Conservation (phyloP, 1,140 invertebrate species). For the Eurosta solidaginis region DNA sequence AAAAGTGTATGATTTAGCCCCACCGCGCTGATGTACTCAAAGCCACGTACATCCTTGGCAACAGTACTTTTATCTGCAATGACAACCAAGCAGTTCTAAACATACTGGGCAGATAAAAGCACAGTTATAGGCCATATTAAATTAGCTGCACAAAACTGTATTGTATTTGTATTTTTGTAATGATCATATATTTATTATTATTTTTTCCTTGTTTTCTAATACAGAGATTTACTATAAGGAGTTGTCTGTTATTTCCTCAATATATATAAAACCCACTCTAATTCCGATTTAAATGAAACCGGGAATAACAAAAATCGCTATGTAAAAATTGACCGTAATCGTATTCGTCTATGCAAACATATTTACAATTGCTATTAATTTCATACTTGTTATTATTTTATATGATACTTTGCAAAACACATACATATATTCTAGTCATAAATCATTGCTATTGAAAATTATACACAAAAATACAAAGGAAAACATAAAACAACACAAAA, state of each 20-base stretch:
- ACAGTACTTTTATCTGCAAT: no score
- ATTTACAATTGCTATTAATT: conserved; percentile 24
- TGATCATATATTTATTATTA: background rate
- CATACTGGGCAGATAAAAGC: no score
- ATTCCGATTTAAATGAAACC: background rate
- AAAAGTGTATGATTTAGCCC: no score
- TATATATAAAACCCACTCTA: background rate
- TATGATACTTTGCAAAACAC: conserved; percentile 15
- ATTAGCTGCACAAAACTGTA: background rate
- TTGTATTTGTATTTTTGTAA: background rate
- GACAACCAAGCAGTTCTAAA: no score
- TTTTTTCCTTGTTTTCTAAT: background rate
- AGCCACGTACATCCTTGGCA: no score
- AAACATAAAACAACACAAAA: no score
- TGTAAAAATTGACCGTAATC: conserved; percentile 5
- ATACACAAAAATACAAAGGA: no score
- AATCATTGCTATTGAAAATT: conserved; percentile 23
- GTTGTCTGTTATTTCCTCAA: no score
- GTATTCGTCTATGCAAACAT: background rate
- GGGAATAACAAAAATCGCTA: background rate
- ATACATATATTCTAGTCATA: background rate
- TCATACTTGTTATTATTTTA: conserved; percentile 11
- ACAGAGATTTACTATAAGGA: no score
- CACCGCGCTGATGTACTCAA: no score
- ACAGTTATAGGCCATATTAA: no score